These are phyloP conservation scores for Drosophila borealis DNA, from an alignment of 2,888 invertebrate species.

Conservation along the genomic window DNA sequence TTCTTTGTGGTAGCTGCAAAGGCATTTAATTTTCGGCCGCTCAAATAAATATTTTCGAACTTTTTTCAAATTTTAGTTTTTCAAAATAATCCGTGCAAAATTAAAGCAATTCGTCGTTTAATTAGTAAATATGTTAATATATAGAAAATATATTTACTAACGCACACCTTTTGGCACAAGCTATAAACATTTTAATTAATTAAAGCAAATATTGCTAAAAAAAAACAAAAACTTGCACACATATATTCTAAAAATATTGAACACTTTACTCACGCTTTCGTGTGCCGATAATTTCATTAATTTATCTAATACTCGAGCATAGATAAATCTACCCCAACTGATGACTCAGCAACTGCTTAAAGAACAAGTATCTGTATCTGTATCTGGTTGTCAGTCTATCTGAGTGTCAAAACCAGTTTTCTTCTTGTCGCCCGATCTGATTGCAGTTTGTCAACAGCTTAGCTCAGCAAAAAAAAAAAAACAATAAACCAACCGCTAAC, in stretches of 20 bases:
- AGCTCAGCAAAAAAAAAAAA: conserved; percentile 20
- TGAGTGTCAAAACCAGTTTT: conserved; percentile 43
- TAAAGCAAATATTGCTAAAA: background rate
- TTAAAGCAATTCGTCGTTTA: no score
- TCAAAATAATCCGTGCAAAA: no score
- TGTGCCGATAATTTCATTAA: conserved; percentile 34
- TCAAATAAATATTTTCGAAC: background rate
- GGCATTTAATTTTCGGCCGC: no score
- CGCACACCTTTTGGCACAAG: background rate
- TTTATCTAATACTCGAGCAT: conserved; percentile 22
- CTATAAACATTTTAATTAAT: no score
- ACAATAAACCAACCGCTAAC: conserved; percentile 33
- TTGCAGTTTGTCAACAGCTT: conserved; percentile 50
- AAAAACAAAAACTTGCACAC: background rate
- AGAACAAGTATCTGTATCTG: conserved; percentile 29
- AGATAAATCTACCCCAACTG: conserved; percentile 15
- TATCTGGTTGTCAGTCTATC: conserved; percentile 16
- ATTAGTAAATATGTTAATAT: no score
- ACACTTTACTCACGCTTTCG: conserved; percentile 32
- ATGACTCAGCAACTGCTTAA: conserved; percentile 40
- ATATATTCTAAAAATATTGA: conserved; percentile 13
- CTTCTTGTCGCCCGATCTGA: conserved; percentile 45
- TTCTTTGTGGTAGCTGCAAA: no score
- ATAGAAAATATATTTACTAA: no score
- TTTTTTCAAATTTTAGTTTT: no score